Conservation (phyloP, 1,140 invertebrate genomes). For the Nasonia vitripennis region DNA sequence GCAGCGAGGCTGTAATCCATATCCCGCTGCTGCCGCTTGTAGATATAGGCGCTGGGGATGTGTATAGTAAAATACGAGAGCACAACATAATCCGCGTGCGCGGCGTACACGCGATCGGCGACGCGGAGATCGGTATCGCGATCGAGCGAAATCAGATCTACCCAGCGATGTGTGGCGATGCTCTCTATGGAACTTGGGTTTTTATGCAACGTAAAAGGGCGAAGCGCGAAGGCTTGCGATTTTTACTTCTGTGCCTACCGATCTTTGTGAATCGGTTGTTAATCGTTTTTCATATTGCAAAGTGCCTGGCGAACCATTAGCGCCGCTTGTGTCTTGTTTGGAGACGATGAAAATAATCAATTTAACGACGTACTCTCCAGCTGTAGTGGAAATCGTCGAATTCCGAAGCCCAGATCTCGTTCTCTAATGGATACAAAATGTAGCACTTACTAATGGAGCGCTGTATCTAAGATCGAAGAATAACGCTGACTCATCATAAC, state of each 20-base stretch:
- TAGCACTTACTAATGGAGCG: neutral
- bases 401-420: neutral
- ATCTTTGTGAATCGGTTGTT: neutral
- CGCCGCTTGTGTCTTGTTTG: neutral
- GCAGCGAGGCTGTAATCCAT: neutral
- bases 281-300: neutral
- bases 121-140: neutral
- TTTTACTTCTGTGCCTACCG: neutral
- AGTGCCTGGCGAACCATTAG: neutral
- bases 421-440: neutral
- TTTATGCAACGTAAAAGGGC: neutral
- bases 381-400: neutral
- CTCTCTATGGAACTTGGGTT: neutral
- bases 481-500: neutral
- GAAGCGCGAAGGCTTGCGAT: neutral
- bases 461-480: neutral
- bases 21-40: neutral
- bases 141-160: slow-evolving; percentile 31
- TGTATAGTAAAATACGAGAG: slow-evolving; percentile 16
- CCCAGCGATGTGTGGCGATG: neutral
- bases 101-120: slow-evolving; percentile 13
- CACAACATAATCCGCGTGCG: slow-evolving; percentile 26
- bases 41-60: neutral
- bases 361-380: neutral
- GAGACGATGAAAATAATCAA: neutral